Percentiles rank a stretch among this genome's conserved stretches.
Evolutionary conservation across 2,797 vertebrate species (phyloP).

Genomic region (Mus minutoides): DNA sequence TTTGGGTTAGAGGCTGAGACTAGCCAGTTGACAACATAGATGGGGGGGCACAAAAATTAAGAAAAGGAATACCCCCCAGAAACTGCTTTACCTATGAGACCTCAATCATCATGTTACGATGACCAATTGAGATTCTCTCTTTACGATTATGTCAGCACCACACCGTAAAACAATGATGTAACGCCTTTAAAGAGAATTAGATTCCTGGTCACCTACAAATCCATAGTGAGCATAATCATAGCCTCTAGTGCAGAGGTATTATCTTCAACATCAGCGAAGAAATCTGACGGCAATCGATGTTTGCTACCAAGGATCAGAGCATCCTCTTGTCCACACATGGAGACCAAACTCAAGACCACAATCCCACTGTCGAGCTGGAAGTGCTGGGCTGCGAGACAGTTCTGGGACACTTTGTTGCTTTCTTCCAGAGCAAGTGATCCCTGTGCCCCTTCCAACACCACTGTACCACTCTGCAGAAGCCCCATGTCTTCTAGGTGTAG

Average conservation of each 20-base stretch:
- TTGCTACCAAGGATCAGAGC: background rate
- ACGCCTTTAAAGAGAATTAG: background rate
- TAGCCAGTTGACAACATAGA: background rate
- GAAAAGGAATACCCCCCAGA: background rate
- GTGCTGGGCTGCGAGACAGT: background rate
- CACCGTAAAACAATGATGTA: background rate
- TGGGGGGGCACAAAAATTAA: background rate
- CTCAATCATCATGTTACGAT: background rate
- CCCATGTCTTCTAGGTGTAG: accelerated
- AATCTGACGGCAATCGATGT: background rate
- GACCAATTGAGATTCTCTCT: conserved; percentile 5
- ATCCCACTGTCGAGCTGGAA: background rate
- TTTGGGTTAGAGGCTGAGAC: background rate
- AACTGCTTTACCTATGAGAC: background rate
- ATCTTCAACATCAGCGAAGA: background rate
- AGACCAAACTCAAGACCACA: background rate
- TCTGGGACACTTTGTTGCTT: background rate
- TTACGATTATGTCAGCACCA: background rate
- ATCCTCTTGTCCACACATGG: background rate
- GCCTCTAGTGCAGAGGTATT: background rate
- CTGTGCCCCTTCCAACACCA: background rate
- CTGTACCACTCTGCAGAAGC: background rate
- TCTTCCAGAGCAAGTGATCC: background rate
- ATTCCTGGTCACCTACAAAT: background rate
- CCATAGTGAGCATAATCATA: background rate